These are phyloP conservation scores for Taenioides sp. DNA, from an alignment of 2,797 vertebrate species.

Conservation along the genomic window DNA sequence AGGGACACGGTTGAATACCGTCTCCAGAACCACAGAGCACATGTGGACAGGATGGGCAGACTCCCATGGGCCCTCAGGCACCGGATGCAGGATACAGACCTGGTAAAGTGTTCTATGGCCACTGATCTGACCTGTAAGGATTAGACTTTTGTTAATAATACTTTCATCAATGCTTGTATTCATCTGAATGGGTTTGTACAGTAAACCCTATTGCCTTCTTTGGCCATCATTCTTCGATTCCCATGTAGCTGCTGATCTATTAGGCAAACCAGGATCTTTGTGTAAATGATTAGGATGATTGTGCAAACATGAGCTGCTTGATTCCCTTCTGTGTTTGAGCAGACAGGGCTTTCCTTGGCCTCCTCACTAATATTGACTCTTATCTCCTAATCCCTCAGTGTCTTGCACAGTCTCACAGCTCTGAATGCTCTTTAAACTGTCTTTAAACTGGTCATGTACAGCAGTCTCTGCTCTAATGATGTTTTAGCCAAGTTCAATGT, in stretches of 20 bases:
- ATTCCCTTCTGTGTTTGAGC: slow-evolving; percentile 67
- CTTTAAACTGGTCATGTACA: slow-evolving; percentile 65
- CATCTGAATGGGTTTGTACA: slow-evolving; percentile 4
- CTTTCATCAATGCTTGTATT: neutral
- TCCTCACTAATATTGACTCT: slow-evolving; percentile 76
- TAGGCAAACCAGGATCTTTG: slow-evolving; percentile 67
- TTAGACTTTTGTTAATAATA: neutral
- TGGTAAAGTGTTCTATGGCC: too few species aligned
- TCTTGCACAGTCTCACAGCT: slow-evolving; percentile 65
- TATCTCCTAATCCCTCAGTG: slow-evolving; percentile 69
- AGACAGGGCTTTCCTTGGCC: slow-evolving; percentile 69
- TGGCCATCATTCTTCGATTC: slow-evolving; percentile 34
- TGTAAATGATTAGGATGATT: slow-evolving; percentile 73
- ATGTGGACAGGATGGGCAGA: too few species aligned
- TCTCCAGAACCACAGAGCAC: too few species aligned
- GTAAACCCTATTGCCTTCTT: slow-evolving; percentile 13
- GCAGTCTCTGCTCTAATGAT: neutral
- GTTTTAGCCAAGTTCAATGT: neutral
- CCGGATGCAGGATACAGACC: too few species aligned
- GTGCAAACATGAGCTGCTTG: slow-evolving; percentile 79
- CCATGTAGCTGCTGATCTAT: slow-evolving; percentile 47
- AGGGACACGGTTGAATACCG: too few species aligned
- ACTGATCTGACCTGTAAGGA: too few species aligned
- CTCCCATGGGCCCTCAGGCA: too few species aligned
- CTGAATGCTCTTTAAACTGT: slow-evolving; percentile 49